These are phyloP conservation scores for Stegophylla sp. DNA, from an alignment of 2,888 invertebrate species.

Conservation along the genomic window DNA sequence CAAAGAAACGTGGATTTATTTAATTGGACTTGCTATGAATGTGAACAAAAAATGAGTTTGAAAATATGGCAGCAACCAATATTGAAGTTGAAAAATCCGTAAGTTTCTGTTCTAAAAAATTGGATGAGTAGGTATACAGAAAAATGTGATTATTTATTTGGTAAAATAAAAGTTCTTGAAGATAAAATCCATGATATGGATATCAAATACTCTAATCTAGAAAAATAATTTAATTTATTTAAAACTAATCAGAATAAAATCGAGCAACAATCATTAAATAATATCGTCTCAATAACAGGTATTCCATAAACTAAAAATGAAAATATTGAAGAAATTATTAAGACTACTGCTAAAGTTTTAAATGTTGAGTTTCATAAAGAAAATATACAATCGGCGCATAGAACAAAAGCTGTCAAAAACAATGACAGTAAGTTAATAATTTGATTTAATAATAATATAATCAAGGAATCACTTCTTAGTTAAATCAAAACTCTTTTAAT, in stretches of 20 bases:
- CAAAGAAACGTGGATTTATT: too few relatives aligned
- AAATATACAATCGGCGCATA: background rate
- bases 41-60: background rate
- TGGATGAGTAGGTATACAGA: background rate
- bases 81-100: background rate
- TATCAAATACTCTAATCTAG: background rate
- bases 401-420: background rate
- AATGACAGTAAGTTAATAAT: background rate
- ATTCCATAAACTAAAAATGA: constrained; percentile 1
- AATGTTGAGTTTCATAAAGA: background rate
- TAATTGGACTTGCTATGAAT: too few relatives aligned
- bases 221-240: background rate
- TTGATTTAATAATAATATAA: background rate
- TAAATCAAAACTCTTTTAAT: too few relatives aligned
- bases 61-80: background rate
- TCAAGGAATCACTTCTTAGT: too few relatives aligned
- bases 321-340: background rate
- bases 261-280: background rate
- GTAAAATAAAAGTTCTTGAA: background rate
- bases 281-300: background rate
- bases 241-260: background rate
- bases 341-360: background rate
- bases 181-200: background rate
- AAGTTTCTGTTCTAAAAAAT: background rate
- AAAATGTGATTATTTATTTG: background rate